Percentiles rank a stretch among this genome's conserved stretches.
These are phyloP conservation scores for Orientallactaga sibirica DNA, from an alignment of 2,797 vertebrate genomes.

Conservation along the genomic window DNA sequence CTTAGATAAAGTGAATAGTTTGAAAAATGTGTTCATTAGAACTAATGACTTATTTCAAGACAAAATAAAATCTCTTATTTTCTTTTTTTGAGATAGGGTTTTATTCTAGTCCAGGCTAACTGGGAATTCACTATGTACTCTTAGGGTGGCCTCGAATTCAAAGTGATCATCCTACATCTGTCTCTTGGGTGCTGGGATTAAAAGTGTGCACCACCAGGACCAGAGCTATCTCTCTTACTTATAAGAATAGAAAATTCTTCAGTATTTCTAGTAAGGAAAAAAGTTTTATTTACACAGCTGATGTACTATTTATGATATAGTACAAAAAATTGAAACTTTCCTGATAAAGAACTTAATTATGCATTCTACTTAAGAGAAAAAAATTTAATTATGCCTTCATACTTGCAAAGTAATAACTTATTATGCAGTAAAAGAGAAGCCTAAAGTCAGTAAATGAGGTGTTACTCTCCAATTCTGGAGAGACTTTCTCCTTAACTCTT, in stretches of 20 bases:
- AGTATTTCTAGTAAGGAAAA: slow-evolving; percentile 18
- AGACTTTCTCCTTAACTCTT: slow-evolving; percentile 58
- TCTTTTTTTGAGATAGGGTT: too few species aligned
- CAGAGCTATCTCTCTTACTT: background rate
- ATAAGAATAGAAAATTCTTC: background rate
- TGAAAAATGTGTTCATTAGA: slow-evolving; percentile 35
- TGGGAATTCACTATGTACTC: too few species aligned
- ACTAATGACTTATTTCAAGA: slow-evolving; percentile 61
- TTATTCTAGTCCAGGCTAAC: too few species aligned
- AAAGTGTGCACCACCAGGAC: too few species aligned
- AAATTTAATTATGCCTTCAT: slow-evolving; percentile 65
- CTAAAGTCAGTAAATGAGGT: slow-evolving; percentile 71
- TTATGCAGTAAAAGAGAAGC: slow-evolving; percentile 62
- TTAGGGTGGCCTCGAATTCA: too few species aligned
- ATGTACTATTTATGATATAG: slow-evolving; percentile 52
- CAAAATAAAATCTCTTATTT: background rate
- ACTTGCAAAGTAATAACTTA: slow-evolving; percentile 68
- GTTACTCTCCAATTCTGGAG: slow-evolving; percentile 58
- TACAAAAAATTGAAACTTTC: slow-evolving; percentile 68
- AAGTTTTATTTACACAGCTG: slow-evolving; percentile 9
- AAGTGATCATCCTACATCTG: too few species aligned
- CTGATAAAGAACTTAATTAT: slow-evolving; percentile 71
- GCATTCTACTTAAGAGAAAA: slow-evolving; percentile 64
- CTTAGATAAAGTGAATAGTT: slow-evolving; percentile 42
- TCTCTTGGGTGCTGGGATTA: too few species aligned